Conservation (phyloP, 2,113 vertebrate genomes). For the Anguilla rostrata region DNA sequence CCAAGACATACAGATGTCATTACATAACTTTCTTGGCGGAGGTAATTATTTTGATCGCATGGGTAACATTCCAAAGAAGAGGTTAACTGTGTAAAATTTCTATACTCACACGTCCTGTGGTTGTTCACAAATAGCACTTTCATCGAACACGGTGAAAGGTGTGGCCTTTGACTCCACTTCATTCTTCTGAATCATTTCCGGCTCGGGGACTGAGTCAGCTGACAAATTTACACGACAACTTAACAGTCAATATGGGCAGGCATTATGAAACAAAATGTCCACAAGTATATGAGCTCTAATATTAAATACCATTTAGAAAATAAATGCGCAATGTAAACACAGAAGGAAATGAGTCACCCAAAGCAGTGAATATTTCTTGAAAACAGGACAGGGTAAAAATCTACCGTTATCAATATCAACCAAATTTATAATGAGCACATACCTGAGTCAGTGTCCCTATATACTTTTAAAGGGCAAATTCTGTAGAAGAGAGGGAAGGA, state of each 20-base stretch:
- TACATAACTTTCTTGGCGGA: too few relatives aligned
- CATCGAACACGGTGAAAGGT: constrained; percentile 70
- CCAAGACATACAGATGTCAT: too few relatives aligned
- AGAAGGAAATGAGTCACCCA: neutral
- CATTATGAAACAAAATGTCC: neutral
- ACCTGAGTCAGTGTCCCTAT: neutral
- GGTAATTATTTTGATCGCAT: neutral
- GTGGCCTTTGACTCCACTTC: constrained; percentile 19
- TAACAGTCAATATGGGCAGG: neutral
- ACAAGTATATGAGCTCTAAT: neutral
- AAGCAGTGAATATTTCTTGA: neutral
- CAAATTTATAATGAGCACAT: neutral
- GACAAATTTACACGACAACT: constrained; percentile 17
- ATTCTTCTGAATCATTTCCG: constrained; percentile 4
- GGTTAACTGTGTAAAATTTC: neutral
- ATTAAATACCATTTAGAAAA: neutral
- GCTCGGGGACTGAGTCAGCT: constrained; percentile 9
- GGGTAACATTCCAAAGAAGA: neutral
- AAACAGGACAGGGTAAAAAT: neutral
- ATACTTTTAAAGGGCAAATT: neutral
- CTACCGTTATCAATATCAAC: neutral
- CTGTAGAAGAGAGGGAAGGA: neutral
- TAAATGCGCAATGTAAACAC: neutral
- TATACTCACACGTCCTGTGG: constrained; percentile 58
- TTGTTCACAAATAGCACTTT: constrained; percentile 55